Evolutionary conservation across 2,888 invertebrate genomes (phyloP), one percentile per base, ranked within the genome.

Genomic region (Drosophila melanosoma): DNA sequence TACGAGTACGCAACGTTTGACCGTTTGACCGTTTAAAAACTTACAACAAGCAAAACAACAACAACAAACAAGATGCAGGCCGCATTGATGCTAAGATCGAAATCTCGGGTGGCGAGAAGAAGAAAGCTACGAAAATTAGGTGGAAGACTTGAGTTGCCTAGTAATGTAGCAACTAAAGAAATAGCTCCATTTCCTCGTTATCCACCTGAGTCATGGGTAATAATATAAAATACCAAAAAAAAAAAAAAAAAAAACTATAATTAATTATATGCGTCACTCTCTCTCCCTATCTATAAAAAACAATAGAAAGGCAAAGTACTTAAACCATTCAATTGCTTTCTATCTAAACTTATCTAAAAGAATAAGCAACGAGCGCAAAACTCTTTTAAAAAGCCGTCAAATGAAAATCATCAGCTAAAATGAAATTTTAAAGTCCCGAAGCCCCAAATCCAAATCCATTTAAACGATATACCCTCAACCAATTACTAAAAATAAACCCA

Each of bases 21-120:
- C 69, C 38, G 63, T 49, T 63, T 64, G 65, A 79, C 74, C 54
- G 59, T 66, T 65, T 51, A 63, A 65, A 61, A 70, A 67, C 71
- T 67, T 72, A 75, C 73, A 79, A 78, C 78, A 73, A 74, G 64
- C 63, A 74, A 74, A 79, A 81, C 78, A 79, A 83, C 82, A 79
- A 83, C 82, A 89, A 87, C 87, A 89, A 87, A 90, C 91, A 91
- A 92, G 91, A 97, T 97, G 97, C 97, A 97, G 96, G 97, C 97
- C 95, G 97, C 97, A 95, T 96, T 97, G 95, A 96, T 97, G 95
- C 96, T 97, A 94, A 96, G 97, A 95, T 95, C 96, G 94, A 97
- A 97, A 95, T 97, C 97, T 95, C 96, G 97, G 94, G 96, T 97
- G 94, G 94, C 95, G 92, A 95, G 96, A 94, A 94, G 95, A 94